These are phyloP conservation scores for Drosophila jambulina DNA, from an alignment of 1,140 invertebrate genomes.

Conservation along the genomic window DNA sequence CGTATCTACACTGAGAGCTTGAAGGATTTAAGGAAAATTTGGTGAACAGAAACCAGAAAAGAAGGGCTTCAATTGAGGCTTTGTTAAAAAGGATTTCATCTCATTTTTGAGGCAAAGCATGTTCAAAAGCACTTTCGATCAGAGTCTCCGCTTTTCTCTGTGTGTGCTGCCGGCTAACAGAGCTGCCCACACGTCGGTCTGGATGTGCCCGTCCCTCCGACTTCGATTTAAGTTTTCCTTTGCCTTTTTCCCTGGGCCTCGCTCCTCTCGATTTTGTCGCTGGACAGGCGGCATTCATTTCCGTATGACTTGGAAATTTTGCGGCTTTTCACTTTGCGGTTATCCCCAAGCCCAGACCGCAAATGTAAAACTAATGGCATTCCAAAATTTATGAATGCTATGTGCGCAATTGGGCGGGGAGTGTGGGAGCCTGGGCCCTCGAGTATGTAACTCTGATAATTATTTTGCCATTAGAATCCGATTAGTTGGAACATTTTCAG, in stretches of 20 bases:
- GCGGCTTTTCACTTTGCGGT: constrained; percentile 84
- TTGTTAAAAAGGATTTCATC: too few relatives aligned
- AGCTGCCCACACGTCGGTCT: constrained; percentile 53
- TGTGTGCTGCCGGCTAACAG: constrained; percentile 43
- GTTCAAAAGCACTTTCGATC: neutral
- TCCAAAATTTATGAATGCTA: constrained; percentile 81
- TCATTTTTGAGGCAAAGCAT: too few relatives aligned
- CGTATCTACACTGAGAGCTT: neutral
- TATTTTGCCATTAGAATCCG: constrained; percentile 85
- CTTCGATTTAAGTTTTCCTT: constrained; percentile 30
- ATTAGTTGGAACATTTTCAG: constrained; percentile 79
- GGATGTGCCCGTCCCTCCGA: constrained; percentile 24
- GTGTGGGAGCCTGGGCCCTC: constrained; percentile 13
- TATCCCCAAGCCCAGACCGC: constrained; percentile 80
- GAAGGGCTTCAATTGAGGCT: neutral
- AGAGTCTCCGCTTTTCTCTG: neutral
- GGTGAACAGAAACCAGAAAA: neutral
- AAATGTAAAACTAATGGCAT: constrained; percentile 85
- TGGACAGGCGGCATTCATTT: constrained; percentile 73
- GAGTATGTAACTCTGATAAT: constrained; percentile 77
- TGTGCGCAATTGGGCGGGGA: constrained; percentile 17
- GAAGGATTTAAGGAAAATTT: neutral
- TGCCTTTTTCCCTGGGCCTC: constrained; percentile 7
- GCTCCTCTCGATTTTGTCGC: constrained; percentile 64
- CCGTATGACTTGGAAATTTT: constrained; percentile 83